Conservation (phyloP, 2,888 invertebrate genomes). For the Crioceris asparagi region DNA sequence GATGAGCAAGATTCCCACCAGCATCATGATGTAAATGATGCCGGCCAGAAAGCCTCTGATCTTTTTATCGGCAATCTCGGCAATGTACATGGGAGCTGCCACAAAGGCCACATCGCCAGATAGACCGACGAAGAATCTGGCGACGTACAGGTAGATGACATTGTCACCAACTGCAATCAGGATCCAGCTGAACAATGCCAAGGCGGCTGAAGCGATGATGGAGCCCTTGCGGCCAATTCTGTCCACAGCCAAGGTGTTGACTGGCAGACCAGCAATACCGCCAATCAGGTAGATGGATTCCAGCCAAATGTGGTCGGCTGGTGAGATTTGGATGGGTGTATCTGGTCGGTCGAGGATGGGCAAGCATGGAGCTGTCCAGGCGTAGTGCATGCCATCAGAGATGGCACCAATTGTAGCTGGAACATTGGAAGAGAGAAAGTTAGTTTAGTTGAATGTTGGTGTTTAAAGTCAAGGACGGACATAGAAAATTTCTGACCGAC, state of each 20-base stretch:
- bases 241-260: conserved; percentile 32
- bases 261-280: conserved; percentile 31
- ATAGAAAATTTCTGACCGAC: too few relatives aligned
- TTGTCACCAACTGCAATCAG: conserved; percentile 31
- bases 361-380: conserved; percentile 36
- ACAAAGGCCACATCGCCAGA: conserved; percentile 37
- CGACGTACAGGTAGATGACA: conserved; percentile 30
- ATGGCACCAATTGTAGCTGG: conserved; percentile 37
- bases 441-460: too few relatives aligned
- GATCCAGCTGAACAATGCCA: conserved; percentile 33
- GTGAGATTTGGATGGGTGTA: conserved; percentile 28
- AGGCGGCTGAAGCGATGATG: conserved; percentile 32
- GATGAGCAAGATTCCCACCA: conserved; percentile 34
- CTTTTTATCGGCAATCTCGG: conserved; percentile 36
- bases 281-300: conserved; percentile 30
- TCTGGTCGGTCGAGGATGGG: conserved; percentile 28
- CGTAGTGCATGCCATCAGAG: conserved; percentile 38
- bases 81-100: conserved; percentile 37
- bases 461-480: too few relatives aligned
- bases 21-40: conserved; percentile 36
- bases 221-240: conserved; percentile 32
- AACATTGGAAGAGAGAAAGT: conserved; percentile 18
- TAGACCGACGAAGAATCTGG: conserved; percentile 33
- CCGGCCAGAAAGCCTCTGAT: conserved; percentile 35
- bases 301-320: conserved; percentile 26